A percentile compares a stretch with the other conserved stretches of the same genome.
These are phyloP conservation scores for Bubo bubo DNA, from an alignment of 2,113 vertebrate species.

Conservation along the genomic window DNA sequence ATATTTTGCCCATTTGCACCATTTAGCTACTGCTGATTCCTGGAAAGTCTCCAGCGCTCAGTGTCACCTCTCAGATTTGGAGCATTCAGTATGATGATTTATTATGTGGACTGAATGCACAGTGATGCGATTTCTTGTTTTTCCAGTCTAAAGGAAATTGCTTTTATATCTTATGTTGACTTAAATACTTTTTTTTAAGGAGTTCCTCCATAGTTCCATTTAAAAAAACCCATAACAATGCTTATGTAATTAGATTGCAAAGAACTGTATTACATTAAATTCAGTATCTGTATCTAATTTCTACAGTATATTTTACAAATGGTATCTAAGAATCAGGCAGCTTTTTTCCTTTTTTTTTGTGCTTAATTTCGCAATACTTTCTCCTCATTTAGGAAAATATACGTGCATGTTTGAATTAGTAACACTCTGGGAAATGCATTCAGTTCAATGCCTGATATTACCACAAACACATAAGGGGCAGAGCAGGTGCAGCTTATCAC, in stretches of 20 bases:
- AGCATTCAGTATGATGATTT: constrained; percentile 24
- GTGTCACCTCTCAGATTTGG: background rate
- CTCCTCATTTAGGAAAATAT: background rate
- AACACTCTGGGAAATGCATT: background rate
- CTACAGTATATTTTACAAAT: background rate
- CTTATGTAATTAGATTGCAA: background rate
- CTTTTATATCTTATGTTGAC: background rate
- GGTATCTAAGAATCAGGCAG: background rate
- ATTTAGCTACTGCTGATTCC: constrained; percentile 4
- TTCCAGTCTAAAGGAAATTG: constrained; percentile 23
- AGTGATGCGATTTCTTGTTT: background rate
- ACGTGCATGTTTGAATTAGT: background rate
- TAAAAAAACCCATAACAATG: background rate
- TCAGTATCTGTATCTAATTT: background rate
- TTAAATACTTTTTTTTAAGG: background rate
- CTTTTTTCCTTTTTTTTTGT: background rate
- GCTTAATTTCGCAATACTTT: background rate
- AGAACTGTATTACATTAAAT: background rate
- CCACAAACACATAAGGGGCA: background rate
- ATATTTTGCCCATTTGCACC: background rate
- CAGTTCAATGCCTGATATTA: background rate
- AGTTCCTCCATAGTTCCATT: background rate
- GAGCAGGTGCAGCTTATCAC: background rate
- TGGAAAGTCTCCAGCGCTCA: constrained; percentile 25
- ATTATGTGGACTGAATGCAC: background rate